A percentile compares a stretch with the other conserved stretches of the same genome.
Evolutionary conservation across 2,797 vertebrate genomes (phyloP).

Genomic region (Varecia variegata): DNA sequence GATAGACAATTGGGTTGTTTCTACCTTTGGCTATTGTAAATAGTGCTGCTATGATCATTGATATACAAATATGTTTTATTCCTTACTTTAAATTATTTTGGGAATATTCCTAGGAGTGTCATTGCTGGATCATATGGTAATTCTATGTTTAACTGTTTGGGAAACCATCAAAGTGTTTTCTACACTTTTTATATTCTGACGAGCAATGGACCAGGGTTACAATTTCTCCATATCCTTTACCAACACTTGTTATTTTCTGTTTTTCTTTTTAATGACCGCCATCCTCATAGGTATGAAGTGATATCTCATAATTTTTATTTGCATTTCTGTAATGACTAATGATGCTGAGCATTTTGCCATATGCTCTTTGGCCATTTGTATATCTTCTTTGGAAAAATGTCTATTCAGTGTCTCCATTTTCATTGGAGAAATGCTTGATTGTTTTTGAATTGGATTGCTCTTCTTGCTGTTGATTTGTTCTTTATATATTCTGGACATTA

Average conservation of each 20-base stretch:
- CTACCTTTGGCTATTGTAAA: background rate
- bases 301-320: background rate
- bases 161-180: background rate
- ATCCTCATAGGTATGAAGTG: background rate
- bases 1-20: background rate
- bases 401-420: background rate
- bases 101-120: background rate
- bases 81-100: background rate
- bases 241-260: background rate
- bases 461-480: background rate
- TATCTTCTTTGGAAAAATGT: background rate
- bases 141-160: background rate
- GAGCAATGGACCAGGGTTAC: background rate
- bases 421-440: background rate
- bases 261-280: background rate
- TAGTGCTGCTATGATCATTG: background rate
- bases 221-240: background rate
- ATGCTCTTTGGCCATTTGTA: background rate
- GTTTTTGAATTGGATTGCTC: background rate
- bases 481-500: background rate
- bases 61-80: background rate
- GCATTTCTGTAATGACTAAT: background rate
- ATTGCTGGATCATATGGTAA: background rate
- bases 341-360: background rate
- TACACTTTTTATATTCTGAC: background rate